These are phyloP conservation scores for Mactromeris polynyma DNA, from an alignment of 2,888 invertebrate genomes.

Conservation along the genomic window DNA sequence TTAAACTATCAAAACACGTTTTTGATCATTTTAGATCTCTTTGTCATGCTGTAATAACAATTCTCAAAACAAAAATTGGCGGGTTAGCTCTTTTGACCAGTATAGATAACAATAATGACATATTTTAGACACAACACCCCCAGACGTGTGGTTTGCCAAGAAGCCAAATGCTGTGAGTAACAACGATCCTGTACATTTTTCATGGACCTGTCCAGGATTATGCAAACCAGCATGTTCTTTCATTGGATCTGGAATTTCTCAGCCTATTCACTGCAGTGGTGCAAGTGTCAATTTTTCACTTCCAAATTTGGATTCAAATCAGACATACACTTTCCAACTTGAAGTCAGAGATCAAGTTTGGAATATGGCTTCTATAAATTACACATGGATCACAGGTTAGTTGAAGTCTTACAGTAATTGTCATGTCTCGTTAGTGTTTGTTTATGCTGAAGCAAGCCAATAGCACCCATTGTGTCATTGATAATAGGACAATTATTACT, in stretches of 20 bases:
- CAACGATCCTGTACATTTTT: neutral
- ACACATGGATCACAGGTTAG: constrained; percentile 46
- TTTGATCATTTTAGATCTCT: no score
- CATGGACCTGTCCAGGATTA: constrained; percentile 18
- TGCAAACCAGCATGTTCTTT: constrained; percentile 23
- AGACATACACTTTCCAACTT: constrained; percentile 17
- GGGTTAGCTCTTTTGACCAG: neutral
- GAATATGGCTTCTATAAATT: constrained; percentile 6
- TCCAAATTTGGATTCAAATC: neutral
- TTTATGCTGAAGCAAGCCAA: no score
- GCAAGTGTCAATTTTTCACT: neutral
- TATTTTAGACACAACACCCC: constrained; percentile 48
- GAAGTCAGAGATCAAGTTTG: constrained; percentile 28
- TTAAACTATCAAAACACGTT: no score
- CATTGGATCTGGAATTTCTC: neutral
- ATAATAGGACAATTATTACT: no score
- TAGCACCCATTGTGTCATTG: no score
- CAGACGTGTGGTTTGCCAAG: neutral
- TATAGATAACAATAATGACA: neutral
- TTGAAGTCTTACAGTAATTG: no score
- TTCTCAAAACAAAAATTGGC: no score
- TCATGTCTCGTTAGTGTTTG: no score
- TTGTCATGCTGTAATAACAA: neutral
- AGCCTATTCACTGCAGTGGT: neutral
- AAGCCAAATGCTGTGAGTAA: constrained; percentile 37